Evolutionary conservation across 1,140 invertebrate genomes (phyloP), one percentile per base, ranked within the genome.

Genomic region (Anoplophora glabripennis): DNA sequence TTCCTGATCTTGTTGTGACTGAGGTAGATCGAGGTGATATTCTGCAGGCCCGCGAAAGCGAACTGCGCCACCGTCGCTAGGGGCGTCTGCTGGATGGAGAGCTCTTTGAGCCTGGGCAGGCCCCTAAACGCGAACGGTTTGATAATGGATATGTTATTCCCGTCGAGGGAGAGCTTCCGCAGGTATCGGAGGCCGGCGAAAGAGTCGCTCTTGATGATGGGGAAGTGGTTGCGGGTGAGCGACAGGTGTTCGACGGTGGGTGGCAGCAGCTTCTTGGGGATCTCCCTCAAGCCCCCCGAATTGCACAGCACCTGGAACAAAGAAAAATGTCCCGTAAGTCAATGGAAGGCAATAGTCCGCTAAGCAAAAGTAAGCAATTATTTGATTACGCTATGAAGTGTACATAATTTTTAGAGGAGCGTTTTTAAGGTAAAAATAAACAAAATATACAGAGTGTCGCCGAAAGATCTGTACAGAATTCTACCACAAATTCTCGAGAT

Each of bases 51-150:
- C 9, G 90, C 88, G 68, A 92, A 92, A 0, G 89, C 85, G 65
- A 91, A 92, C 34, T 85, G 84, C 4, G 89, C 84, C 10, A 92
- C 85, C 1, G 82, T 86, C 3, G 86, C 78, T 7, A 93, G 74
- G 0, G 89, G 88, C 0, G 89, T 91, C 46, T 92, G 84, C 67
- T 92, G 89, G 52, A 93, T 90, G 59, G 88, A 90, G 1, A 93
- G 78, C 64, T 90, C 88, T 40, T 83, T 80, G 1, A 93, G 79
- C 1, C 85, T 83, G 1, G 84, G 86, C 17, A 93, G 73, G 0
- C 90, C 90, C 10, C 89, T 82, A 72, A 93, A 92, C 17, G 90
- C 90, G 72, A 92, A 92, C 14, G 88, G 86, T 61, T 87, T 87
- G 63, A 93, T 90, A 5, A 81, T 77, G 1, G 86, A 83, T 44